Conservation (phyloP, 1,140 invertebrate genomes). For the Rhizoglyphus robini region DNA sequence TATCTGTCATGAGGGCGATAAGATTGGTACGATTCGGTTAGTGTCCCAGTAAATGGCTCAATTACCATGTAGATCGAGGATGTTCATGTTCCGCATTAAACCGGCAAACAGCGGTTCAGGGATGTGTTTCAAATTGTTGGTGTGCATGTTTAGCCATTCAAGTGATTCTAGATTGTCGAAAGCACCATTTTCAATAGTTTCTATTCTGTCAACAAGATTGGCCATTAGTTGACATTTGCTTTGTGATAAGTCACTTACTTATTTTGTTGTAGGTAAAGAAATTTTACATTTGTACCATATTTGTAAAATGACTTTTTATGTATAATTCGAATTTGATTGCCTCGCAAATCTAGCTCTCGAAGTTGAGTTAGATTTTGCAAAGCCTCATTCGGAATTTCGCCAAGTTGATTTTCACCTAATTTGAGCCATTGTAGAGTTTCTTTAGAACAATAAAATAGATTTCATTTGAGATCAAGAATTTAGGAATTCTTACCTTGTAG, state of each 20-base stretch:
- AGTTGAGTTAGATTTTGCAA: slow-evolving; percentile 62
- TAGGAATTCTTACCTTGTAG: slow-evolving; percentile 43
- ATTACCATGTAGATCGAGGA: slow-evolving; percentile 72
- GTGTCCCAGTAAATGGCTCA: not conserved
- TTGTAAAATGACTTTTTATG: slow-evolving; percentile 71
- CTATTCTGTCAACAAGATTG: slow-evolving; percentile 46
- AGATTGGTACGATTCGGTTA: not conserved
- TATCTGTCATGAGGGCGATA: slow-evolving; percentile 46
- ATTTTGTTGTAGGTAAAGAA: slow-evolving; percentile 78
- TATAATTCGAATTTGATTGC: slow-evolving; percentile 68
- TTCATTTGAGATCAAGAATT: not conserved
- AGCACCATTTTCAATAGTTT: slow-evolving; percentile 54
- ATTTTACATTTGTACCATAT: slow-evolving; percentile 78
- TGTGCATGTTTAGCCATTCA: slow-evolving; percentile 68
- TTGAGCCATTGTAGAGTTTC: slow-evolving; percentile 74
- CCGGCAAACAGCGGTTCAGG: slow-evolving; percentile 71
- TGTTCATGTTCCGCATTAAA: slow-evolving; percentile 62
- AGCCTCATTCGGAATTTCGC: slow-evolving; percentile 62
- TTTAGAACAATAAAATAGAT: slow-evolving; percentile 32
- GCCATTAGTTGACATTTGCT: not conserved
- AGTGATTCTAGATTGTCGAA: slow-evolving; percentile 75
- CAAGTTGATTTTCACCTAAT: slow-evolving; percentile 67
- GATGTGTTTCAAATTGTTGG: slow-evolving; percentile 65
- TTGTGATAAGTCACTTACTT: slow-evolving; percentile 49
- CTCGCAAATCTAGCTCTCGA: slow-evolving; percentile 67